Evolutionary conservation across 30 jellyfish, hydroid and myxozoan species (phyloP).

Genomic region (Cassiopea xamachana): DNA sequence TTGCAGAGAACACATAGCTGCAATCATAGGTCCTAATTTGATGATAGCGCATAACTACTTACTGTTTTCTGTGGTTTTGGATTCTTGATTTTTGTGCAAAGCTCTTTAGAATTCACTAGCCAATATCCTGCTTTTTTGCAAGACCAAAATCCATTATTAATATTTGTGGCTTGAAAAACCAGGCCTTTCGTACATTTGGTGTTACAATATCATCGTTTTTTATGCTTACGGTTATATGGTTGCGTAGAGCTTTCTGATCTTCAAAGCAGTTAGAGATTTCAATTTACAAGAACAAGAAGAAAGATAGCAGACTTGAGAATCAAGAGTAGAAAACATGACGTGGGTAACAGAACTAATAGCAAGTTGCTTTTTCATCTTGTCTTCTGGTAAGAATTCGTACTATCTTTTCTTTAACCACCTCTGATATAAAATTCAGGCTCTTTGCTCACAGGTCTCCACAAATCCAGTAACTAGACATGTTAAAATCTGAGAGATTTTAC

Average conservation of each 20-base stretch:
- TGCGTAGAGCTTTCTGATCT: background rate
- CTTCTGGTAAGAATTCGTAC: background rate
- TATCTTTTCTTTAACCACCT: background rate
- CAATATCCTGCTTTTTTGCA: background rate
- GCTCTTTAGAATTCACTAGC: background rate
- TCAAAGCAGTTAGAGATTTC: background rate
- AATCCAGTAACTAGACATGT: background rate
- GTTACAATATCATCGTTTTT: background rate
- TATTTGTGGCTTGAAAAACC: background rate
- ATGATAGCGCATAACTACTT: background rate
- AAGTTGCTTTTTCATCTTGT: background rate
- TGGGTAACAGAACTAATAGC: background rate
- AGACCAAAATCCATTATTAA: background rate
- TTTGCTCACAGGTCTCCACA: background rate
- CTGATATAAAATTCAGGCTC: background rate
- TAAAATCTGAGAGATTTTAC: too few relatives aligned
- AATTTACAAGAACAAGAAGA: background rate
- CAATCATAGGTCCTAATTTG: background rate
- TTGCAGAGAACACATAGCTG: background rate
- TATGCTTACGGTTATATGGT: background rate
- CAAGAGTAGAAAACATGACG: background rate
- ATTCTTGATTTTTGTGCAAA: background rate
- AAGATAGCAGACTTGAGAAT: background rate
- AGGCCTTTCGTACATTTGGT: background rate
- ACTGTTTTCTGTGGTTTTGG: background rate